phyloP scores from a whole-genome alignment of 2,888 invertebrate genomes.

The Hermaeophaga mercurialis region DNA sequence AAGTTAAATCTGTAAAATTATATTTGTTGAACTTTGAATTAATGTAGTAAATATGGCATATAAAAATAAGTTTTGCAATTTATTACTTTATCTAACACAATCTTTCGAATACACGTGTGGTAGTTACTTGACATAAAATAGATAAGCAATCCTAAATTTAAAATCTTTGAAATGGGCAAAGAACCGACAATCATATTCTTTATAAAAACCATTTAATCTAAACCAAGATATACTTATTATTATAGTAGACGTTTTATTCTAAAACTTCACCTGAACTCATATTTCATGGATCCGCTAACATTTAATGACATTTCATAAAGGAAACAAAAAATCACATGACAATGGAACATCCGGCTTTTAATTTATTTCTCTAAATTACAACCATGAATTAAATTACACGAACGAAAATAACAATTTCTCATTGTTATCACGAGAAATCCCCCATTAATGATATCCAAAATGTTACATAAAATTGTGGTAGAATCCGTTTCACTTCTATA shows the following conservation, averaged over 20 bases:
- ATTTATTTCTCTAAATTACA: conserved; percentile 33
- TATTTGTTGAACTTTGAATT: background rate
- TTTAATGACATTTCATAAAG: conserved; percentile 22
- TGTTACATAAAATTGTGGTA: conserved; percentile 8
- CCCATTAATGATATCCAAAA: conserved; percentile 12
- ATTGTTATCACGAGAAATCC: conserved; percentile 23
- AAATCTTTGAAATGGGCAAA: too few species aligned
- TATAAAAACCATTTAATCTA: too few species aligned
- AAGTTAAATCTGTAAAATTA: too few species aligned
- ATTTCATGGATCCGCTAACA: background rate
- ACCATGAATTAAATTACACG: conserved; percentile 24
- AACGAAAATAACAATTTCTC: conserved; percentile 30
- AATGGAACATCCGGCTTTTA: conserved; percentile 34
- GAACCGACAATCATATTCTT: too few species aligned
- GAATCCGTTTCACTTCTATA: too few species aligned
- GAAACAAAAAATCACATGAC: conserved; percentile 34
- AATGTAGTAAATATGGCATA: background rate
- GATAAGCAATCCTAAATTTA: too few species aligned
- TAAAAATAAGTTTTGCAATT: background rate
- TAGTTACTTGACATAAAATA: too few species aligned
- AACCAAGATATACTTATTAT: too few species aligned
- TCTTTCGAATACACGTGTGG: conserved; percentile 2
- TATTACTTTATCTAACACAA: background rate
- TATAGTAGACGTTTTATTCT: too few species aligned
- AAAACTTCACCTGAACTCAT: background rate